A percentile compares a stretch with the other conserved stretches of the same genome.
Evolutionary conservation across 2,113 vertebrate genomes (phyloP).

Genomic region (Notarius lentiginosus): DNA sequence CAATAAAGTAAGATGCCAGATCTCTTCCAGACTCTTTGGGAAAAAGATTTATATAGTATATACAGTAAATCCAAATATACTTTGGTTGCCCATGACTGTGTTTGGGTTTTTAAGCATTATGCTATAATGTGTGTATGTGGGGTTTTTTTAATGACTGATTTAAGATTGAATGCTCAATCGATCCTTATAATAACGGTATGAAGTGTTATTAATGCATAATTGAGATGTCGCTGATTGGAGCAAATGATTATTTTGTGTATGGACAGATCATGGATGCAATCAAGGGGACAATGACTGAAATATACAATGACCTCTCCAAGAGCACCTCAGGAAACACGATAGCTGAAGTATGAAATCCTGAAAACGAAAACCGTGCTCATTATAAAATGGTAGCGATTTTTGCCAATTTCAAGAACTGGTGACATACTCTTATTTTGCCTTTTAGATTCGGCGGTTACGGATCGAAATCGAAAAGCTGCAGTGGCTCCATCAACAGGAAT

Average conservation of each 20-base stretch:
- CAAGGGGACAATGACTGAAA: conserved; percentile 97
- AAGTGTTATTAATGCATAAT: background rate
- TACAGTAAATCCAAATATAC: background rate
- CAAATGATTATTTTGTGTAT: conserved; percentile 48
- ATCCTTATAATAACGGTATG: background rate
- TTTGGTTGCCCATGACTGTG: background rate
- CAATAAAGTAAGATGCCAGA: conserved; percentile 82
- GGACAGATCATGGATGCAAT: conserved; percentile 96
- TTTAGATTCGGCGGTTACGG: conserved; percentile 89
- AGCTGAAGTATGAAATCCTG: conserved; percentile 77
- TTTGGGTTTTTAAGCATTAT: background rate
- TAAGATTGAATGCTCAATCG: background rate
- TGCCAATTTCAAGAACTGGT: background rate
- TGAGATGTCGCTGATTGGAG: background rate
- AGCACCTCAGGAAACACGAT: conserved; percentile 92
- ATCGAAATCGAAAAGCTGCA: conserved; percentile 98
- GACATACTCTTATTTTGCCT: conserved; percentile 22
- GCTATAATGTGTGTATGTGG: too few relatives aligned
- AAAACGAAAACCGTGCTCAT: background rate
- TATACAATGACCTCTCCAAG: conserved; percentile 94
- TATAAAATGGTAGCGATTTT: background rate
- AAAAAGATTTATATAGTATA: background rate
- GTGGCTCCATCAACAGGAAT: conserved; percentile 96
- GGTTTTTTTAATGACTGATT: background rate
- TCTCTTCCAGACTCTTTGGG: background rate